phyloP scores from a whole-genome alignment of 2,797 vertebrate species.

The Distichodus sexfasciatus region DNA sequence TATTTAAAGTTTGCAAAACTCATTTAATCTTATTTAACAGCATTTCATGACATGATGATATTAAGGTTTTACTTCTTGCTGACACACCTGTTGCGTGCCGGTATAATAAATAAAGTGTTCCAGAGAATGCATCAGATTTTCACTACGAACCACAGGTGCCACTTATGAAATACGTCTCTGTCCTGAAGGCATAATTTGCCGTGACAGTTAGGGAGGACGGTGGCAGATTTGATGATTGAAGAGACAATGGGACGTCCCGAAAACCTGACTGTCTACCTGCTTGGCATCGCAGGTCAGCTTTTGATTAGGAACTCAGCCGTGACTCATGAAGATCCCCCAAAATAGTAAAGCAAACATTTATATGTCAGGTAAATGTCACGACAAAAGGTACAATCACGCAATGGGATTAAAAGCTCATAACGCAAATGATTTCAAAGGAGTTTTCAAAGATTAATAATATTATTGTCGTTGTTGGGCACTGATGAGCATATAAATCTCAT shows the following conservation, averaged over 20 bases:
- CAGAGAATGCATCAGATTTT: not conserved
- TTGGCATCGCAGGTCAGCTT: conserved; percentile 16
- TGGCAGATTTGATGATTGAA: conserved; percentile 31
- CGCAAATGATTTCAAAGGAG: conserved; percentile 2
- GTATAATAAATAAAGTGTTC: too few species aligned
- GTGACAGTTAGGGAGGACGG: conserved; percentile 35
- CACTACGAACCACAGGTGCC: not conserved
- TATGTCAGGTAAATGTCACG: not conserved
- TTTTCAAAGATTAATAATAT: conserved; percentile 10
- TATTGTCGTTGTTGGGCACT: not conserved
- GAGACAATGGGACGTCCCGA: not conserved
- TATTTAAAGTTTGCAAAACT: too few species aligned
- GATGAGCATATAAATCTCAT: not conserved
- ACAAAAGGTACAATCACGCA: conserved; percentile 25
- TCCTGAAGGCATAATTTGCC: conserved; percentile 15
- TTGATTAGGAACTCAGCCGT: conserved; percentile 20
- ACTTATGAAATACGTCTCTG: conserved; percentile 16
- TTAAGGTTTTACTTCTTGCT: not conserved
- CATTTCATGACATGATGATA: too few species aligned
- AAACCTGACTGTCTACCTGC: conserved; percentile 24
- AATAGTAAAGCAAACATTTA: conserved; percentile 33
- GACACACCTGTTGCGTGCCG: not conserved
- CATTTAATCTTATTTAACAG: too few species aligned
- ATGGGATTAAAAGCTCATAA: not conserved
- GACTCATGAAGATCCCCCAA: conserved; percentile 21